Evolutionary conservation across 2,888 invertebrate genomes (phyloP).

Genomic region (Rambutsinella grinnellia): DNA sequence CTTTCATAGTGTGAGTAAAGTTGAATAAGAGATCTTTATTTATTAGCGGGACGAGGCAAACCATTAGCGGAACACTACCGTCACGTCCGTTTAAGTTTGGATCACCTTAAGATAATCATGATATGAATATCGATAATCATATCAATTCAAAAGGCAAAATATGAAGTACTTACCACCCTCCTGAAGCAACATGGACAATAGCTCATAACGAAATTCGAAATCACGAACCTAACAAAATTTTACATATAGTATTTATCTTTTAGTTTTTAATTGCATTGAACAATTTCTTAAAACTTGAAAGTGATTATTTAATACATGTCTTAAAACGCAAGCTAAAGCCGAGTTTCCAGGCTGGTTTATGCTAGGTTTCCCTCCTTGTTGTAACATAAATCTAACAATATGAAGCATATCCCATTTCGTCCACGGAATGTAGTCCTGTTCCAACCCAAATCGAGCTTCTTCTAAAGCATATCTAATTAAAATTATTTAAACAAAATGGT

Average conservation of each 20-base stretch:
- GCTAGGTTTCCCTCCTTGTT: constrained; percentile 77
- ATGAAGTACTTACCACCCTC: constrained; percentile 72
- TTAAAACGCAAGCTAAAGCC: constrained; percentile 78
- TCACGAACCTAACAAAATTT: constrained; percentile 73
- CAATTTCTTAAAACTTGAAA: too few relatives aligned
- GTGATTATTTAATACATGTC: too few relatives aligned
- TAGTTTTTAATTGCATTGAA: too few relatives aligned
- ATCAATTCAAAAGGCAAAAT: neutral
- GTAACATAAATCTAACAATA: constrained; percentile 75
- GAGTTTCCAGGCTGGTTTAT: constrained; percentile 80
- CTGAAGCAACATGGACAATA: constrained; percentile 73
- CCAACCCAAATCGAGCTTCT: constrained; percentile 78
- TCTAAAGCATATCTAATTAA: constrained; percentile 77
- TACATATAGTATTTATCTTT: too few relatives aligned
- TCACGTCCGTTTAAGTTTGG: constrained; percentile 73
- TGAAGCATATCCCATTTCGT: constrained; percentile 75
- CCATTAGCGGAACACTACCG: constrained; percentile 81
- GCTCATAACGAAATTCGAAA: constrained; percentile 77
- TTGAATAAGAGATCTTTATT: constrained; percentile 81
- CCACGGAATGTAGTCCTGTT: constrained; percentile 69
- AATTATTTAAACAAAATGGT: neutral
- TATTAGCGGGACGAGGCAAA: constrained; percentile 80
- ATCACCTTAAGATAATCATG: constrained; percentile 36
- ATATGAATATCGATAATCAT: neutral
- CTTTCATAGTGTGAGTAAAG: constrained; percentile 82